Conservation (phyloP, 2,888 invertebrate species). For the Harmothoe impar region DNA sequence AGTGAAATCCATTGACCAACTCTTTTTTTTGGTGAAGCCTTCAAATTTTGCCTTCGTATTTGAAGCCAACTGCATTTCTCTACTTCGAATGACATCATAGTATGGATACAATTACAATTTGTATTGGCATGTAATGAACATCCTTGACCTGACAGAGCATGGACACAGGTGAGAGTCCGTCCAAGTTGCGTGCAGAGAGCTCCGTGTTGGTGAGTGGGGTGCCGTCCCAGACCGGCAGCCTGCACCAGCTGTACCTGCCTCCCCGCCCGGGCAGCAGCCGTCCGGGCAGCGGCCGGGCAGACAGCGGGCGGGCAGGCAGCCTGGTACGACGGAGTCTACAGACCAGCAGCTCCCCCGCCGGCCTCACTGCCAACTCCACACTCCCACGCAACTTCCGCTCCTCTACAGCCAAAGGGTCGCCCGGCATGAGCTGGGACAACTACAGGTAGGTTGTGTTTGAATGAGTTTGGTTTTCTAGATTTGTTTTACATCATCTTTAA, state of each 20-base stretch:
- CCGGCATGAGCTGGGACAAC: background rate
- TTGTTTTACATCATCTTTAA: background rate
- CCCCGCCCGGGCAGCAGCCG: background rate
- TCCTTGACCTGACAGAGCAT: constrained; percentile 41
- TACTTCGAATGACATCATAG: too few species aligned
- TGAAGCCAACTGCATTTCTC: too few species aligned
- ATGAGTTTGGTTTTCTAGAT: background rate
- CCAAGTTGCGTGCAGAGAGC: background rate
- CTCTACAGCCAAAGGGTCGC: too few species aligned
- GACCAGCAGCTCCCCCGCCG: background rate
- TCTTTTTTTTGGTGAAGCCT: too few species aligned
- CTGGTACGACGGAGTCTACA: background rate
- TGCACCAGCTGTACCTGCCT: constrained; percentile 29
- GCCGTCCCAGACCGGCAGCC: constrained; percentile 42
- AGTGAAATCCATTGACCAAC: too few species aligned
- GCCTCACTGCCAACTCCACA: background rate
- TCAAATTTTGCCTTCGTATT: too few species aligned
- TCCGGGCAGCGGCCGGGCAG: too few species aligned
- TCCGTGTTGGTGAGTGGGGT: background rate
- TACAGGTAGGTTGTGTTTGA: background rate
- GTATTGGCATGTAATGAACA: too few species aligned
- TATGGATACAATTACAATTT: too few species aligned
- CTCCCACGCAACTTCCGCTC: constrained; percentile 18
- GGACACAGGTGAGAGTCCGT: background rate
- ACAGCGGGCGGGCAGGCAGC: background rate